Percentiles rank a stretch among this genome's conserved stretches.
Conservation (phyloP, 2,888 invertebrate species). For the Cheilosia vernalis region DNA sequence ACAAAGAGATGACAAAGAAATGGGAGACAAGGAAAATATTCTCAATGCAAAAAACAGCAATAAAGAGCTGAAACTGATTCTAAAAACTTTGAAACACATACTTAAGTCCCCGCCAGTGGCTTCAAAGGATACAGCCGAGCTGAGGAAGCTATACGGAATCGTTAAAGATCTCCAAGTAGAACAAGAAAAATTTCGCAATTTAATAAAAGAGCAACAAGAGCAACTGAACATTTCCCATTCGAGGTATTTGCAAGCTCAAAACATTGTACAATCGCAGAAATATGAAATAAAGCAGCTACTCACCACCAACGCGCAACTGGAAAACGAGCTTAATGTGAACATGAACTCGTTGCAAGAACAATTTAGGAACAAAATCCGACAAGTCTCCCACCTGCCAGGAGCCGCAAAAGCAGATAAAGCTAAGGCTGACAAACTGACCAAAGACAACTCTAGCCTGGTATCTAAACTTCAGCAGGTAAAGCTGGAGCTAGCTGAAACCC, state of each 20-base stretch:
- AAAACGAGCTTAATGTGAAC: conserved; percentile 79
- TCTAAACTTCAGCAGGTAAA: conserved; percentile 79
- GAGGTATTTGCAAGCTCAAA: conserved; percentile 81
- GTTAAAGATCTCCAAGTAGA: conserved; percentile 78
- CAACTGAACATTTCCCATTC: conserved; percentile 80
- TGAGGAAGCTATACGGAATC: conserved; percentile 22
- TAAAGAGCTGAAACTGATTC: conserved; percentile 45
- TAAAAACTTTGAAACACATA: conserved; percentile 49
- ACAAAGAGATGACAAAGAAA: conserved; percentile 78
- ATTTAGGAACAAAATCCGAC: conserved; percentile 80
- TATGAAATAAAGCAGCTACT: conserved; percentile 81
- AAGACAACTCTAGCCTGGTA: conserved; percentile 79
- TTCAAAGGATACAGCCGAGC: conserved; percentile 19
- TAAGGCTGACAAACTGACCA: conserved; percentile 79
- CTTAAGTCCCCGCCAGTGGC: conserved; percentile 25
- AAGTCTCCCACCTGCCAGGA: conserved; percentile 79
- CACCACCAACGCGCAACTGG: conserved; percentile 80
- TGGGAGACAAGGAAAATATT: conserved; percentile 77
- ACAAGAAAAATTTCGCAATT: conserved; percentile 79
- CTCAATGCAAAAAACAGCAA: conserved; percentile 7
- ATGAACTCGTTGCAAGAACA: conserved; percentile 80
- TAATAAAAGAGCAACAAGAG: conserved; percentile 81
- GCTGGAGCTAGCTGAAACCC: conserved; percentile 77
- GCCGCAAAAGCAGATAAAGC: conserved; percentile 80
- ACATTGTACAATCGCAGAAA: conserved; percentile 81